Conservation (phyloP, 2,888 invertebrate species). For the Palloptera scutellata region DNA sequence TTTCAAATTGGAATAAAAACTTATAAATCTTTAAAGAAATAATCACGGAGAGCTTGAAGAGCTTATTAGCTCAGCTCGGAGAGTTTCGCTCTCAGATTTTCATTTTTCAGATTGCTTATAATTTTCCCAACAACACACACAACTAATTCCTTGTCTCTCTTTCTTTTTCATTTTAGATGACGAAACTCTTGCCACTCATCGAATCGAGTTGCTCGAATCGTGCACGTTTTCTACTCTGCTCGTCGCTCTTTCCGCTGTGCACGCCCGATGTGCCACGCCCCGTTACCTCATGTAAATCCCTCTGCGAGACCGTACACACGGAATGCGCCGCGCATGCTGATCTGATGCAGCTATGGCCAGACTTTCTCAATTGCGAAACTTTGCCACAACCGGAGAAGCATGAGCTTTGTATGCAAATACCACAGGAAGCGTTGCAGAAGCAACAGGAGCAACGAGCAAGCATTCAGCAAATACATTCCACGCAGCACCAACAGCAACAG, state of each 20-base stretch:
- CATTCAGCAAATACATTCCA: conserved; percentile 9
- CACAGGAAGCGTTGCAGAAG: conserved; percentile 41
- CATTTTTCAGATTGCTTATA: too few relatives aligned
- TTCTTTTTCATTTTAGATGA: conserved; percentile 70
- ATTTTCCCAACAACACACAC: neutral
- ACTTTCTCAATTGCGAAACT: conserved; percentile 78
- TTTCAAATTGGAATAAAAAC: too few relatives aligned
- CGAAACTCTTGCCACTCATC: conserved; percentile 75
- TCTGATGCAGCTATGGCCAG: conserved; percentile 75
- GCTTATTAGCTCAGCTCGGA: too few relatives aligned
- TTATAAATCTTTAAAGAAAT: too few relatives aligned
- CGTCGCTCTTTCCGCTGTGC: conserved; percentile 90
- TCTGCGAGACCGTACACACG: conserved; percentile 79
- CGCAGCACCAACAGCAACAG: conserved; percentile 33
- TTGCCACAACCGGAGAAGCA: conserved; percentile 78
- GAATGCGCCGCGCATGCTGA: conserved; percentile 73
- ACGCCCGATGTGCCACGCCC: conserved; percentile 85
- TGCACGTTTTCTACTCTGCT: conserved; percentile 86
- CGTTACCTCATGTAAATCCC: conserved; percentile 84
- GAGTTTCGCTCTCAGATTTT: too few relatives aligned
- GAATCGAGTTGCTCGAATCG: conserved; percentile 82
- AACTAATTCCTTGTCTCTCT: conserved; percentile 20
- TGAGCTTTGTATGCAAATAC: conserved; percentile 80
- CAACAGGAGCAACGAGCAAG: conserved; percentile 21
- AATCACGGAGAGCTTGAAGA: too few relatives aligned